phyloP scores from a whole-genome alignment of 2,113 vertebrate species.

The Coregonus clupeaformis region DNA sequence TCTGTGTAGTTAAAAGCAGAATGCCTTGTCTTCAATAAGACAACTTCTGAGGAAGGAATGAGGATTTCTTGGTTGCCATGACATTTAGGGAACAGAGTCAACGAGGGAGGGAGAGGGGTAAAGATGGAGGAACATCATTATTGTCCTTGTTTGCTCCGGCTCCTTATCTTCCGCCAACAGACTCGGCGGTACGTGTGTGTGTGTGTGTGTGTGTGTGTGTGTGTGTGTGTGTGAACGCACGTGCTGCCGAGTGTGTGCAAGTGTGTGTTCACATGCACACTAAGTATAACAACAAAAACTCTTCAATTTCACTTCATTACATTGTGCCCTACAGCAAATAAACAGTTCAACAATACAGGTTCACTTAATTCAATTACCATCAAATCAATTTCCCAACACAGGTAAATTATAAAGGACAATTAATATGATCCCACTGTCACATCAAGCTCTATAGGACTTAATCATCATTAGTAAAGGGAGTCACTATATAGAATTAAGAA shows the following conservation, averaged over 20 bases:
- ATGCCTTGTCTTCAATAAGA: background rate
- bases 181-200: conserved; percentile 2
- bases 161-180: conserved; percentile 55
- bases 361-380: background rate
- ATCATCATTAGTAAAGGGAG: conserved; percentile 19
- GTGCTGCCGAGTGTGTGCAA: background rate
- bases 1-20: no score
- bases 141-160: conserved; percentile 23
- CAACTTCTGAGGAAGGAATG: conserved; percentile 1
- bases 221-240: background rate
- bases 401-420: background rate
- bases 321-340: background rate
- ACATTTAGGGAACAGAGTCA: conserved; percentile 50
- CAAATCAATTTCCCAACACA: background rate
- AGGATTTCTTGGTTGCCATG: conserved; percentile 40
- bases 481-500: conserved; percentile 14
- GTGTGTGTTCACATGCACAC: background rate
- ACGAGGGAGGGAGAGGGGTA: conserved; percentile 46
- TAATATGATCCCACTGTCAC: conserved; percentile 10
- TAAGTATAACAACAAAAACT: background rate
- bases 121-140: conserved; percentile 53
- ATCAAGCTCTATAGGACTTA: conserved; percentile 12
- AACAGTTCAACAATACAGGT: background rate
- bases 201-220: background rate
- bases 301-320: background rate